Percentiles rank a stretch among this genome's conserved stretches.
These are phyloP conservation scores for Nymphicus hollandicus DNA, from an alignment of 2,113 vertebrate species.

Conservation along the genomic window DNA sequence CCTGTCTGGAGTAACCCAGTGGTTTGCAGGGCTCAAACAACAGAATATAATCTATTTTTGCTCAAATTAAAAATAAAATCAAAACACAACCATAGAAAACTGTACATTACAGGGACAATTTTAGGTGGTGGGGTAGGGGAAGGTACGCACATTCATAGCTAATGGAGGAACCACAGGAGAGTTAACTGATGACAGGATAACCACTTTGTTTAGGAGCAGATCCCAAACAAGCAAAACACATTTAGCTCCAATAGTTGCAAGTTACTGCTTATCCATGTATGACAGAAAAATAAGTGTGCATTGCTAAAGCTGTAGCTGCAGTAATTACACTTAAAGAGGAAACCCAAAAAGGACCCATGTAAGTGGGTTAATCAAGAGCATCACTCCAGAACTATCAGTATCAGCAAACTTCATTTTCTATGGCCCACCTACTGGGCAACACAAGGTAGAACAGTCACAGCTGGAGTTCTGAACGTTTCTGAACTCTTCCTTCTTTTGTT, in stretches of 20 bases:
- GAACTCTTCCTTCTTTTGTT: neutral
- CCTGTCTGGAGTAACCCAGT: neutral
- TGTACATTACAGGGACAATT: neutral
- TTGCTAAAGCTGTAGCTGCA: neutral
- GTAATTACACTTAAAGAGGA: neutral
- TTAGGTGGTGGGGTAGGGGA: too few species aligned
- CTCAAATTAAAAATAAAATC: neutral
- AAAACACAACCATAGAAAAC: neutral
- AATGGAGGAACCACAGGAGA: neutral
- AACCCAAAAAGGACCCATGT: neutral
- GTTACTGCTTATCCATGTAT: neutral
- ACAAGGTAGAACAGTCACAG: constrained; percentile 1
- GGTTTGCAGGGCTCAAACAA: neutral
- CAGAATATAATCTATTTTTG: neutral
- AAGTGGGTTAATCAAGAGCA: neutral
- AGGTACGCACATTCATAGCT: neutral
- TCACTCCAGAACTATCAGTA: neutral
- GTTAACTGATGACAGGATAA: neutral
- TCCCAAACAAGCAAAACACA: neutral
- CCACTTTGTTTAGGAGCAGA: neutral
- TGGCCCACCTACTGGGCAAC: neutral
- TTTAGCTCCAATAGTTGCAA: neutral
- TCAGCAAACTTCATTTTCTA: neutral
- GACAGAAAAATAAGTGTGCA: neutral
- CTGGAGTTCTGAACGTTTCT: neutral